Evolutionary conservation across 2,797 vertebrate genomes (phyloP), one percentile per base, ranked within the genome.

Genomic region (Tenualosa ilisha): DNA sequence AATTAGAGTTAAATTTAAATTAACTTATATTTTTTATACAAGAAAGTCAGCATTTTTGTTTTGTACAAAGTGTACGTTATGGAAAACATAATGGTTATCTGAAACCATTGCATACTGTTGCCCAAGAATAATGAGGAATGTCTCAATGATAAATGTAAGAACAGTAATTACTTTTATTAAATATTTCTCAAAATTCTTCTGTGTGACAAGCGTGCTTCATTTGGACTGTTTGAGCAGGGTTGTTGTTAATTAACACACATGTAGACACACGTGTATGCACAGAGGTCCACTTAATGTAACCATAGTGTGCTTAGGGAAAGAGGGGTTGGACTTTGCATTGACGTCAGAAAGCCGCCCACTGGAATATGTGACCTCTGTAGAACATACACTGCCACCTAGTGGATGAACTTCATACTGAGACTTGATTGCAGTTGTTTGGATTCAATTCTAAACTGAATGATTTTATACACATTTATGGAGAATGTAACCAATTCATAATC

Each of bases 1-100:
- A 95, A 95, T 96, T 96, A 96, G 94, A 96, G 90, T 95, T 95
- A 65, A 91, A 96, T 96, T 96, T 95, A 96, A 96, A 96, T 96
- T 96, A 96, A 96, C 95, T 96, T 96, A 96, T 96, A 96, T 96
- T 96, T 96, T 92, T 92, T 92, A 92, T 92, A 92, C 91, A 88
- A 88, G 87, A 88, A 86, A 84, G 92, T 95, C 95, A 94, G 94
- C 93, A 92, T 94, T 96, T 91, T 95, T 94, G 92, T 95, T 95
- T 96, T 96, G 95, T 96, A 96, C 93, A 96, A 94, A 95, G 93
- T 95, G 94, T 95, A 93, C 92, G 93, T 94, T 91, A 93, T 92
- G 90, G 92, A 93, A 93, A 94, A 92, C 92, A 88, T 91, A 94
- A 93, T 65, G 91, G 92, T 95, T 85, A 87, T 83, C 90, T 93